Evolutionary conservation across 2,113 vertebrate species (phyloP).

Genomic region (Euleptes europaea): DNA sequence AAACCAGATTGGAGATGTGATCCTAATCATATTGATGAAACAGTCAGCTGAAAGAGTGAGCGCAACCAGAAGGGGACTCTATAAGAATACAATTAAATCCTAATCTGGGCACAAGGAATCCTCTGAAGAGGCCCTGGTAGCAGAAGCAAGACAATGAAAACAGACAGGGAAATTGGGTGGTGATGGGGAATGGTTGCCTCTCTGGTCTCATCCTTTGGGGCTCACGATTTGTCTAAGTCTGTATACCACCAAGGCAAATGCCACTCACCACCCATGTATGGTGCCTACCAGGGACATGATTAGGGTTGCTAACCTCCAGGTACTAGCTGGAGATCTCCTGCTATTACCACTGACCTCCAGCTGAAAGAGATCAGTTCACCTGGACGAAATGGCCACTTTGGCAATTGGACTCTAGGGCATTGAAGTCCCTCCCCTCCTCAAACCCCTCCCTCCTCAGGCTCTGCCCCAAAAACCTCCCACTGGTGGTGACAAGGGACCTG

Average conservation of each 20-base stretch:
- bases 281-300: no score
- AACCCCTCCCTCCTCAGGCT: no score
- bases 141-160: constrained; percentile 8
- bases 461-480: no score
- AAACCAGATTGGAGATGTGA: constrained; percentile 66
- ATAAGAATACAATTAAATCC: constrained; percentile 69
- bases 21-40: constrained; percentile 75
- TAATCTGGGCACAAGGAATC: constrained; percentile 54
- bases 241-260: neutral
- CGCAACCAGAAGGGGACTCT: constrained; percentile 59
- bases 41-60: constrained; percentile 65
- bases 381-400: no score
- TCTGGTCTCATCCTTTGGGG: neutral
- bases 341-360: no score
- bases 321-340: no score
- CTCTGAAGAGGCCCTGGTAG: constrained; percentile 40
- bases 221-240: neutral
- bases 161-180: neutral
- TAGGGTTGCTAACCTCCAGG: no score
- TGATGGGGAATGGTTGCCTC: neutral
- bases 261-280: neutral
- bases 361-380: no score
- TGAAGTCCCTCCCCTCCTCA: no score
- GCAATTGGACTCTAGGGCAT: no score
- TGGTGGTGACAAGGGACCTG: no score